A percentile compares a stretch with the other conserved stretches of the same genome.
Evolutionary conservation across 2,797 vertebrate species (phyloP).

Genomic region (Staurois parvus): DNA sequence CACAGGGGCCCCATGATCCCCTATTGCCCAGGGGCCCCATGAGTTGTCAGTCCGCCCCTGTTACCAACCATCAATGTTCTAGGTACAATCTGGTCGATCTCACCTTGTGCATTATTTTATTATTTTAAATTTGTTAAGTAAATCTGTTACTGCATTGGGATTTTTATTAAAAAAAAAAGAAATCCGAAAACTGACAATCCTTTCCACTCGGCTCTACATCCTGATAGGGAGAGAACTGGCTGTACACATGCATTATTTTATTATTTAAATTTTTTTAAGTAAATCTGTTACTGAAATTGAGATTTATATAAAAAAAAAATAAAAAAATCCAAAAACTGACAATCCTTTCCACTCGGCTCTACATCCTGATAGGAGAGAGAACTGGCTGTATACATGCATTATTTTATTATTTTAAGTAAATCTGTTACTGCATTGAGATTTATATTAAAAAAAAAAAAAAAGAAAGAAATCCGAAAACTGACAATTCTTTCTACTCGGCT

Average conservation of each 20-base stretch:
- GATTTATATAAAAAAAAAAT: background rate
- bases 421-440: too few species aligned
- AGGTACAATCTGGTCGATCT: background rate
- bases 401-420: too few species aligned
- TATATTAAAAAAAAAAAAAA: too few species aligned
- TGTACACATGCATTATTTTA: background rate
- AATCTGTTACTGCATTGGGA: too few species aligned
- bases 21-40: too few species aligned
- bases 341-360: background rate
- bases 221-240: background rate
- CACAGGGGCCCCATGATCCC: too few species aligned
- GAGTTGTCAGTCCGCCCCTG: too few species aligned
- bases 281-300: too few species aligned
- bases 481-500: background rate
- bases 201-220: background rate
- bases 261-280: background rate
- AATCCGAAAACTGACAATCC: too few species aligned
- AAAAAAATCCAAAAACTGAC: too few species aligned
- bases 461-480: background rate
- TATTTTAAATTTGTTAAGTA: background rate
- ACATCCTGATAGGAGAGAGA: background rate
- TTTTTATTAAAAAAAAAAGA: background rate
- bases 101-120: background rate
- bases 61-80: background rate
- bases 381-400: background rate